Evolutionary conservation across 2,797 vertebrate species (phyloP).

Genomic region (Typhlichthys eigenmanni): DNA sequence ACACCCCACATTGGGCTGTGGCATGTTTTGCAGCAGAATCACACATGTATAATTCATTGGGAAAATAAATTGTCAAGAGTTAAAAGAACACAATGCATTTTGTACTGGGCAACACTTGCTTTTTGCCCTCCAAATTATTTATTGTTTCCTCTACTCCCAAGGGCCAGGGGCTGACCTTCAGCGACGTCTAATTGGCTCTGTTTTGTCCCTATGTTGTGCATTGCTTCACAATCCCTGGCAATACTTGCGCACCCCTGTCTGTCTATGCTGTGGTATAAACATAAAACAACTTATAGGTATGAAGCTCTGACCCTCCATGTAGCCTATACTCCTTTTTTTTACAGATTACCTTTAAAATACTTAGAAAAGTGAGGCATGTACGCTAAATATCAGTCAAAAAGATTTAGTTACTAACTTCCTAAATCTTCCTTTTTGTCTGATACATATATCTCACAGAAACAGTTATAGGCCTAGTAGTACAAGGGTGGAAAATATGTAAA

Average conservation of each 20-base stretch:
- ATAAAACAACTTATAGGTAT: slow-evolving; percentile 26
- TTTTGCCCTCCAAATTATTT: slow-evolving; percentile 87
- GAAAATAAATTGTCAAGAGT: slow-evolving; percentile 85
- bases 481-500: too few relatives aligned
- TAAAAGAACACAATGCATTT: slow-evolving; percentile 84
- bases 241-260: slow-evolving; percentile 39
- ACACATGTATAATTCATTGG: slow-evolving; percentile 84
- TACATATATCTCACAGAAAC: too few relatives aligned
- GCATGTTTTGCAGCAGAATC: slow-evolving; percentile 73
- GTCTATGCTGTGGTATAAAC: slow-evolving; percentile 28
- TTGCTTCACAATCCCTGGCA: slow-evolving; percentile 34
- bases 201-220: slow-evolving; percentile 48
- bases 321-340: not conserved
- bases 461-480: too few relatives aligned
- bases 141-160: slow-evolving; percentile 75
- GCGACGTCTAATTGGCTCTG: slow-evolving; percentile 74
- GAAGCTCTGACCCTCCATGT: not conserved
- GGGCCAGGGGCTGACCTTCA: slow-evolving; percentile 78
- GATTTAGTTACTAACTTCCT: too few relatives aligned
- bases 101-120: slow-evolving; percentile 84
- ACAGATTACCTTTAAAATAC: too few relatives aligned
- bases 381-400: too few relatives aligned
- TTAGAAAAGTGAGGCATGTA: too few relatives aligned
- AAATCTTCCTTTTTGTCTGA: too few relatives aligned
- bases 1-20: slow-evolving; percentile 69